Evolutionary conservation across 2,113 vertebrate genomes (phyloP), one percentile per base, ranked within the genome.

Genomic region (Otolemur garnettii): DNA sequence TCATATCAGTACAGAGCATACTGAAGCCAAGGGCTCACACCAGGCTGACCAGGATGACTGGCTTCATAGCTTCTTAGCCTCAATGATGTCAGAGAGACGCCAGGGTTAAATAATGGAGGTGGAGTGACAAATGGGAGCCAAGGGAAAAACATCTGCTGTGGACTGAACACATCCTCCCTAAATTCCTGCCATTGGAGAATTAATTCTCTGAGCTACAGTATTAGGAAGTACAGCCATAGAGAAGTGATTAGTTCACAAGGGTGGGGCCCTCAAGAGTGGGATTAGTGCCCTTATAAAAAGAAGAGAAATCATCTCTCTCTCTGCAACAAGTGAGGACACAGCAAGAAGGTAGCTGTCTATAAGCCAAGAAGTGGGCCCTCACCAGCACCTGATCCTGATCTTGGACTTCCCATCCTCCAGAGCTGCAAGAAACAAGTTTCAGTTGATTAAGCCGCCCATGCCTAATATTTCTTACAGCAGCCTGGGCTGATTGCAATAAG

Each of bases 1-100:
- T 59, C 14, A 1, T 24, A 50, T 71, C 38, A 7, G 26, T 38
- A 33, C 21, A 19, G 81, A 55, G 19, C 66, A 55, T 19, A 30
- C 0, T 1, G 4, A 50, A 62, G 77, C 72, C 30, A 4, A 0
- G 0, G 11, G 10, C 21, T 22, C 21, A 64, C n/a, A 21, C 0
- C 0, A 30, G 13, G 17, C 9, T 71, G 62, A 77, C 53, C 42
- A 53, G 55, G 55, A 33, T 5, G 4, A 6, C 57, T 45, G 79
- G 35, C 81, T 69, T 50, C 80, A 64, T 42, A 38, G n/a, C 22
- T 53, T 90, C 45, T 4, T 53, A 13, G 26, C 35, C 74, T 93
- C 30, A 17, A 0, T 38, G 35, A 45, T 71, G 64, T 45, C 75
- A 71, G 59, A 22, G 50, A 59, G 22, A 15, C 30, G 75, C 59